Evolutionary conservation across 2,888 invertebrate genomes (phyloP), one percentile per base, ranked within the genome.

Genomic region (Heliconius cydno): DNA sequence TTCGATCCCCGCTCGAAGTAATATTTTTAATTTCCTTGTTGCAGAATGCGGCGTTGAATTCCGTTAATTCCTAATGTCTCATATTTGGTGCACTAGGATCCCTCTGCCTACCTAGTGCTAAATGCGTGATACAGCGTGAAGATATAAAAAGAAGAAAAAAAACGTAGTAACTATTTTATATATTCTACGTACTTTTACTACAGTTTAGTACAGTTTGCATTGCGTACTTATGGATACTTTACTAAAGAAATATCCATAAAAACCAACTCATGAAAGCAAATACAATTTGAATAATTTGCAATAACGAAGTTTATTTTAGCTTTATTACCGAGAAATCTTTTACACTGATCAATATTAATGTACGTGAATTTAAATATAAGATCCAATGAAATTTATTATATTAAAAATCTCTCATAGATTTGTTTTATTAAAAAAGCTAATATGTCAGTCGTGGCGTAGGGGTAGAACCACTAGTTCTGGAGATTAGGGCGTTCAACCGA

Each of bases 241-340:
- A 63, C 63, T 13, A 52, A 30, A 72, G 34, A 60, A 80, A 76
- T 76, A 78, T 78, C 71, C 70, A 52, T 60, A 71, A 79, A 60
- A 81, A 79, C 71, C 80, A 81, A 78, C 82, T 84, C 82, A 82
- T 79, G 75, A 74, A 80, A 68, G 80, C 82, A 85, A 85, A 84
- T 82, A 83, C 79, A 79, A 82, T 84, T 84, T 81, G 76, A 81
- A 82, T 83, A 84, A 82, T 81, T 76, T 91, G 80, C 79, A 75
- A 79, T 76, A 70, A 79, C 63, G 41, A 25, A 74, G 71, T 78
- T 80, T 79, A 75, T 74, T 67, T 78, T 63, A 76, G 75, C 41
- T 73, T 77, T 75, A 92, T 78, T 78, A 80, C 72, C 67, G 38
- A 74, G 76, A 76, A 77, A 76, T 81, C 60, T 79, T 70, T 79